Evolutionary conservation across 2,888 invertebrate genomes (phyloP).

Genomic region (Spialia ferax): DNA sequence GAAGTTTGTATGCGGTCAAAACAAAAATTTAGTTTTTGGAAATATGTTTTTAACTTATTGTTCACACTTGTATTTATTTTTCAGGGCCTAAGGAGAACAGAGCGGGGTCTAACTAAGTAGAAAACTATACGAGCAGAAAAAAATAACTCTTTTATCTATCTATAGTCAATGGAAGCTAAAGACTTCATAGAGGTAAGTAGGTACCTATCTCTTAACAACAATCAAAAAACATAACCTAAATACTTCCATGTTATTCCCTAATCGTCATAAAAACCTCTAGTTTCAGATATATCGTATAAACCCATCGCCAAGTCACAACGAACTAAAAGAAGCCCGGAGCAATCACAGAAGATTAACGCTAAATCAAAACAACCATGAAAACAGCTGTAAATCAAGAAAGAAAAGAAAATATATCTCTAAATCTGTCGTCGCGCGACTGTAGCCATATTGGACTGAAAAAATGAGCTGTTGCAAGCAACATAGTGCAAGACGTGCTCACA

Average conservation of each 20-base stretch:
- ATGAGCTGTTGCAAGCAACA: background rate
- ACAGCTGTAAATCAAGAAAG: constrained; percentile 21
- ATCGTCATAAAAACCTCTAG: constrained; percentile 19
- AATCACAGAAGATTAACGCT: constrained; percentile 6
- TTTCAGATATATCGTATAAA: constrained; percentile 15
- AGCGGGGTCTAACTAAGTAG: no score
- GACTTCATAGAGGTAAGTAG: no score
- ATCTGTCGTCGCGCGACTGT: background rate
- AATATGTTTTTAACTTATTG: no score
- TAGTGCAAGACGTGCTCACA: background rate
- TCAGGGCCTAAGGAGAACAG: no score
- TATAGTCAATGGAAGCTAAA: background rate
- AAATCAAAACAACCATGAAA: constrained; percentile 25
- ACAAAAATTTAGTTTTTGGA: no score
- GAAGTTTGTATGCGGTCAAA: no score
- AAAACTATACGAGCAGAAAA: no score
- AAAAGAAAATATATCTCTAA: background rate
- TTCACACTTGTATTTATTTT: no score
- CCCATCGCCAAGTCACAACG: constrained; percentile 2
- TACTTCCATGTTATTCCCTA: constrained; percentile 4
- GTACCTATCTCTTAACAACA: background rate
- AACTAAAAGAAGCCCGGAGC: constrained; percentile 7
- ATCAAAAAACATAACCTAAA: background rate
- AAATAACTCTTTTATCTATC: background rate
- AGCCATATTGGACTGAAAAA: background rate